A percentile compares a stretch with the other conserved stretches of the same genome.
Conservation (phyloP, 2,888 invertebrate species). For the Amorpha juglandis region DNA sequence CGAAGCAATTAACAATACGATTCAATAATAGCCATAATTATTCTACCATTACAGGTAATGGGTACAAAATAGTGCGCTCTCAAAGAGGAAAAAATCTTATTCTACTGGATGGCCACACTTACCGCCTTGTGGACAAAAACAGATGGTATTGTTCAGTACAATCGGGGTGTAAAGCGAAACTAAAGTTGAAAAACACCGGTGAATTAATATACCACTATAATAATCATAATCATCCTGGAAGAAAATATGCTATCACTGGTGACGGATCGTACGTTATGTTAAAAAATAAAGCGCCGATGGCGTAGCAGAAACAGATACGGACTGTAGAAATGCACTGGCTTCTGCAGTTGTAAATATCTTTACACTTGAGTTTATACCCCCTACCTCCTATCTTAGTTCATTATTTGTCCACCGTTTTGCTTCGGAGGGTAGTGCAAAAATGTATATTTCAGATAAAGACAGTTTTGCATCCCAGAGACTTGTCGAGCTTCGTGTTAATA, state of each 20-base stretch:
- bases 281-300: neutral
- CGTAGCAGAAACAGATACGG: no score
- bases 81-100: constrained; percentile 52
- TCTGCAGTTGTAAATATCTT: no score
- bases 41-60: neutral
- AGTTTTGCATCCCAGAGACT: no score
- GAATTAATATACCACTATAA: constrained; percentile 27
- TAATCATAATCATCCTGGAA: constrained; percentile 39
- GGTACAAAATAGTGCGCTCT: constrained; percentile 42
- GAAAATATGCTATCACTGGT: neutral
- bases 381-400: no score
- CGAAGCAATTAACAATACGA: no score
- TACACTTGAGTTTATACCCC: no score
- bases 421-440: no score
- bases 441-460: no score
- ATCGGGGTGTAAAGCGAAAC: constrained; percentile 40
- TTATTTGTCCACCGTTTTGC: no score
- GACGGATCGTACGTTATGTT: neutral
- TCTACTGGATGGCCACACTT: constrained; percentile 51
- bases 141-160: constrained; percentile 26
- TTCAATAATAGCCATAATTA: no score
- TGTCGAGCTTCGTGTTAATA: no score
- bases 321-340: no score
- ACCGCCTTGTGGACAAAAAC: constrained; percentile 27
- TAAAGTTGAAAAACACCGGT: constrained; percentile 35